phyloP scores from a whole-genome alignment of 2,888 invertebrate genomes.

The Lycocerus yunnanus region DNA sequence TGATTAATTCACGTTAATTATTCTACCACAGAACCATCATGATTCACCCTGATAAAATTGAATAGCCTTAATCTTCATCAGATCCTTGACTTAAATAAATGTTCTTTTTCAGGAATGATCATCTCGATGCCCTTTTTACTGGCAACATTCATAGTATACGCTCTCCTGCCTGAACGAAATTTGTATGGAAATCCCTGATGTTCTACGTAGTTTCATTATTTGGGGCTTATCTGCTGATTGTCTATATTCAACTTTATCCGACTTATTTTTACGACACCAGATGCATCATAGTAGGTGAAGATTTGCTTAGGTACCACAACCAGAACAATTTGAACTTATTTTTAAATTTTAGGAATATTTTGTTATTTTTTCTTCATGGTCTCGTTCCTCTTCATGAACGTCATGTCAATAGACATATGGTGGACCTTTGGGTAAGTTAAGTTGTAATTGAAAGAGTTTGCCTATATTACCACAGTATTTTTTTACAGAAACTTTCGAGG shows the following conservation, averaged over 20 bases:
- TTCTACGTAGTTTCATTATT: not conserved
- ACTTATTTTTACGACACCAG: not conserved
- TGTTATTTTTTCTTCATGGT: not conserved
- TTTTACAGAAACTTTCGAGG: constrained; percentile 30
- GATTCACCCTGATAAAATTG: not conserved
- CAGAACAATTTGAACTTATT: not conserved
- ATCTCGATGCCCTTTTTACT: not conserved
- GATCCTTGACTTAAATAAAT: not conserved
- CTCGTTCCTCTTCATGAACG: not conserved
- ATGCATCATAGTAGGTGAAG: not conserved
- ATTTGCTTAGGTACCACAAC: not conserved
- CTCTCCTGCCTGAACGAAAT: not conserved
- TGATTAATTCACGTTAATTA: not conserved
- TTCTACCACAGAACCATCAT: not conserved
- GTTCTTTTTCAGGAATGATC: not conserved
- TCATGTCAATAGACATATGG: not conserved
- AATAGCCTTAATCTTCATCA: not conserved
- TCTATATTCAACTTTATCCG: not conserved
- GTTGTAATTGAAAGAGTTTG: not conserved
- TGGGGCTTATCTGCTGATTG: not conserved
- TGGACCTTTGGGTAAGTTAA: not conserved
- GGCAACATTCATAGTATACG: not conserved
- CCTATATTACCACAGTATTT: not conserved
- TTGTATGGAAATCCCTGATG: not conserved
- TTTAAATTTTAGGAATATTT: not conserved